phyloP scores from a whole-genome alignment of 2,888 invertebrate genomes.

The Andrena marginata region DNA sequence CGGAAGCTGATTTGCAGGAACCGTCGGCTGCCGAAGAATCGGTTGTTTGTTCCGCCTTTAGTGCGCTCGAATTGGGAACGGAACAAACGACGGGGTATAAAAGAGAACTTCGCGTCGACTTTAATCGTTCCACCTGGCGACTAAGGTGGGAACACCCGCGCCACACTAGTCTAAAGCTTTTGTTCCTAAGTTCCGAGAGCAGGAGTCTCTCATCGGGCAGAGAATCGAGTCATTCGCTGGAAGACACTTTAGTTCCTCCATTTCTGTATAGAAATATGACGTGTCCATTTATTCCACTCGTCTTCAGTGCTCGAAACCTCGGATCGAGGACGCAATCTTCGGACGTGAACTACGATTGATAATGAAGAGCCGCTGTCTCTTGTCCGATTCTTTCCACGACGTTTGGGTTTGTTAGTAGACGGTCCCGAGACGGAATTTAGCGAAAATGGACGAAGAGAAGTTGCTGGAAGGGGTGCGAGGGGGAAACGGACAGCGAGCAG shows the following conservation, averaged over 20 bases:
- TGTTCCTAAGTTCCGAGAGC: slow-evolving; percentile 11
- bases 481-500: slow-evolving; percentile 27
- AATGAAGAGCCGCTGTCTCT: not conserved
- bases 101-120: slow-evolving; percentile 49
- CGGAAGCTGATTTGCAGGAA: slow-evolving; percentile 67
- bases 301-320: not conserved
- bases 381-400: not conserved
- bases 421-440: slow-evolving; percentile 18
- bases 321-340: not conserved
- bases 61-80: slow-evolving; percentile 48
- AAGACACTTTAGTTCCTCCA: not conserved
- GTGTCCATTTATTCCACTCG: not conserved
- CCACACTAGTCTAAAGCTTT: slow-evolving; percentile 13
- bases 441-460: slow-evolving; percentile 14
- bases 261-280: not conserved
- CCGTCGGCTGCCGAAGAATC: slow-evolving; percentile 37
- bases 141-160: slow-evolving; percentile 20
- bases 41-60: slow-evolving; percentile 64
- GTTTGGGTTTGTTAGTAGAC: slow-evolving; percentile 27
- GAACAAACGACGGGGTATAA: slow-evolving; percentile 48
- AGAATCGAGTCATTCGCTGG: not conserved
- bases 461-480: slow-evolving; percentile 2
- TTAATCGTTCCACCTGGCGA: slow-evolving; percentile 51
- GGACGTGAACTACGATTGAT: not conserved
- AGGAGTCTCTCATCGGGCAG: not conserved